Percentiles rank a stretch among this genome's conserved stretches.
Conservation (phyloP, 2,113 vertebrate genomes). For the Xenus cinereus region DNA sequence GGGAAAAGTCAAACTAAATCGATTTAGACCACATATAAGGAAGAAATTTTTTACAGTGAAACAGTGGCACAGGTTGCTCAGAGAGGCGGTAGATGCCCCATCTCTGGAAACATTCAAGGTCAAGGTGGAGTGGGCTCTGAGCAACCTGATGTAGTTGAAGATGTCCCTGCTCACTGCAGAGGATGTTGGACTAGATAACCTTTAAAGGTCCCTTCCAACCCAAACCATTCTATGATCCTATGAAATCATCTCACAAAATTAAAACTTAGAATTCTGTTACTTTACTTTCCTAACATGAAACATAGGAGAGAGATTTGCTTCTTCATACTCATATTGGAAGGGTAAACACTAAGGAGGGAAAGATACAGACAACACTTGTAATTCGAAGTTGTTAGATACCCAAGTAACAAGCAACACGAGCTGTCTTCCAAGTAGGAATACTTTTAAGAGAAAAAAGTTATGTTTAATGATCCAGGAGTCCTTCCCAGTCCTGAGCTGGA, state of each 20-base stretch:
- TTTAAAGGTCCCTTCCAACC: neutral
- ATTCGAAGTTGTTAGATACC: neutral
- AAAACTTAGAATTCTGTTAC: neutral
- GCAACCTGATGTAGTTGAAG: neutral
- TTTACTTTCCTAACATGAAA: neutral
- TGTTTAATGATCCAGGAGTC: neutral
- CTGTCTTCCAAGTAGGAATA: neutral
- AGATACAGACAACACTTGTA: neutral
- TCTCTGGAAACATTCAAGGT: neutral
- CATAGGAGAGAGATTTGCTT: accelerated
- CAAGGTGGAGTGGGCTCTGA: neutral
- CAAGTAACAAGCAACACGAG: neutral
- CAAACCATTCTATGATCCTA: neutral
- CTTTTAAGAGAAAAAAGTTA: neutral
- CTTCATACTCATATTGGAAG: neutral
- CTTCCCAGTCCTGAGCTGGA: neutral
- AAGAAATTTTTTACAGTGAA: neutral
- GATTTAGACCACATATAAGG: neutral
- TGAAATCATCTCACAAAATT: neutral
- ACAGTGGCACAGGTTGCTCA: neutral
- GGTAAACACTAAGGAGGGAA: neutral
- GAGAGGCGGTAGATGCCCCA: neutral
- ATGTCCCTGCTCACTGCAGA: neutral
- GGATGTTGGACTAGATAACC: neutral
- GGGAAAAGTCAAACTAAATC: neutral